A percentile compares a stretch with the other conserved stretches of the same genome.
These are phyloP conservation scores for Drosophila pullipes DNA, from an alignment of 2,888 invertebrate genomes.

Conservation along the genomic window DNA sequence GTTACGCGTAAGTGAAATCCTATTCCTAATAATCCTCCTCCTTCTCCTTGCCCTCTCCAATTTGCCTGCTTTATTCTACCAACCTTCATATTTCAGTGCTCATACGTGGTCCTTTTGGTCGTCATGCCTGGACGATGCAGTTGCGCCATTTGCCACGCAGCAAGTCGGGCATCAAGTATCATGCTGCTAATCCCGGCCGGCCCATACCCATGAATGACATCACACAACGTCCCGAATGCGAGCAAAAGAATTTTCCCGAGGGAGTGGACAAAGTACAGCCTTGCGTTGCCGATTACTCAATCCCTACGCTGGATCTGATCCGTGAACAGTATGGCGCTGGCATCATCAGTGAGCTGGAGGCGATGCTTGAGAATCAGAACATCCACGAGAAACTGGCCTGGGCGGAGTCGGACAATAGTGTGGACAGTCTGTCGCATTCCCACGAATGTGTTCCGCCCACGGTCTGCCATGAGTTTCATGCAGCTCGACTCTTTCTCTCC, in stretches of 20 bases:
- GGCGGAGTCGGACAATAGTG: conserved; percentile 85
- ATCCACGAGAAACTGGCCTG: conserved; percentile 87
- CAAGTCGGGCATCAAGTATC: conserved; percentile 89
- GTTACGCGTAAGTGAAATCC: conserved; percentile 87
- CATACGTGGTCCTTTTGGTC: conserved; percentile 96
- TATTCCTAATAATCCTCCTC: too few species aligned
- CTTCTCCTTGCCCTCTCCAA: neutral
- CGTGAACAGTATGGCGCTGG: conserved; percentile 87
- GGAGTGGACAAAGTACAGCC: conserved; percentile 91
- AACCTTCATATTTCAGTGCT: conserved; percentile 87
- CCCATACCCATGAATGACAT: conserved; percentile 91
- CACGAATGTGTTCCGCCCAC: conserved; percentile 92
- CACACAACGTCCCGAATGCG: conserved; percentile 88
- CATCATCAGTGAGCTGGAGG: conserved; percentile 88
- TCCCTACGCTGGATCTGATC: conserved; percentile 94
- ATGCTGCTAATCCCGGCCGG: conserved; percentile 88
- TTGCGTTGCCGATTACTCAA: conserved; percentile 95
- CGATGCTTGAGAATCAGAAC: conserved; percentile 90
- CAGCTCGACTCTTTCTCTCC: conserved; percentile 96
- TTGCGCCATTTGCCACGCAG: conserved; percentile 94
- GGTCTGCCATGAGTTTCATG: conserved; percentile 96
- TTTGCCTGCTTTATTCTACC: neutral
- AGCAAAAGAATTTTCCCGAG: conserved; percentile 92
- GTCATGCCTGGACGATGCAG: conserved; percentile 97
- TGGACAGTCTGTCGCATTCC: conserved; percentile 86